These are phyloP conservation scores for Brachyopa scutellaris DNA, from an alignment of 2,888 invertebrate species.

Conservation along the genomic window DNA sequence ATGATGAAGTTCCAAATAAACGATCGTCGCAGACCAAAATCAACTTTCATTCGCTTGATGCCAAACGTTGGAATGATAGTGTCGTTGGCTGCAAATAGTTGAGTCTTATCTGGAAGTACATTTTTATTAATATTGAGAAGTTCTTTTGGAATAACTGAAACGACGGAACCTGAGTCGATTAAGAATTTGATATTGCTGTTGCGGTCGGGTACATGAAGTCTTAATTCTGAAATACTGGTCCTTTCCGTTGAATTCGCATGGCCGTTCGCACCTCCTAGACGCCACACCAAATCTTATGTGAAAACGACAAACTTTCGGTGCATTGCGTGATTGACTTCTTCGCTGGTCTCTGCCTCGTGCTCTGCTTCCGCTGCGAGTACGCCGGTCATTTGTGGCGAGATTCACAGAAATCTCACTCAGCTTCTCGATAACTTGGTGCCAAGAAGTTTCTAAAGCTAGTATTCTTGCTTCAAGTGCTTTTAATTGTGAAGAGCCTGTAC, in stretches of 20 bases:
- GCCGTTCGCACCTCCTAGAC: neutral
- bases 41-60: constrained; percentile 37
- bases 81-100: constrained; percentile 69
- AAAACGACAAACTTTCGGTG: neutral
- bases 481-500: too few species aligned
- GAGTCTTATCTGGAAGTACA: constrained; percentile 21
- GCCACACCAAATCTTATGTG: neutral
- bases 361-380: too few species aligned
- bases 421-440: too few species aligned
- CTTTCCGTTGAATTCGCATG: neutral
- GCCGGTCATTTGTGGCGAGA: too few species aligned
- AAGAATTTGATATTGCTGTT: constrained; percentile 49
- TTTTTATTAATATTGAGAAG: neutral
- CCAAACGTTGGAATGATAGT: constrained; percentile 62
- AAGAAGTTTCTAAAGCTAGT: too few species aligned
- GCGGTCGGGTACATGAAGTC: constrained; percentile 10
- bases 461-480: too few species aligned
- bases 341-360: too few species aligned
- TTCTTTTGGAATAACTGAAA: constrained; percentile 54
- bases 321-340: too few species aligned
- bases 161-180: constrained; percentile 69
- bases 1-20: constrained; percentile 72
- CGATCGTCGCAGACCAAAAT: constrained; percentile 63
- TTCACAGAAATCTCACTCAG: neutral
- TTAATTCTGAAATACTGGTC: neutral